Conservation (phyloP, 2,113 vertebrate genomes). For the Trichomycterus rosablanca region DNA sequence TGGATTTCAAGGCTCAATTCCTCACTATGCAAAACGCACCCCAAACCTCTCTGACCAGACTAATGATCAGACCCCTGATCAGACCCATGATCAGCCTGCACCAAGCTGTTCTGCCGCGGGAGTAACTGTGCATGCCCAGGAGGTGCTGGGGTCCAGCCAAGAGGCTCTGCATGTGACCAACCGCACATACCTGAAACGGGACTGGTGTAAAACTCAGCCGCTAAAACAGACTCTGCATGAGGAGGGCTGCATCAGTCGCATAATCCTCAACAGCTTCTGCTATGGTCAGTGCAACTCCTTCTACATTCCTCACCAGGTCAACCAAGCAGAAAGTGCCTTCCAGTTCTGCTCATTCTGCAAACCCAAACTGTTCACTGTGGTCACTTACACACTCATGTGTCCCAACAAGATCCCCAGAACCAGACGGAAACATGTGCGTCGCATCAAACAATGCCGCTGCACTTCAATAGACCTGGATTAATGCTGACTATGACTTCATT, state of each 20-base stretch:
- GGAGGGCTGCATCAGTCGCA: slow-evolving; percentile 87
- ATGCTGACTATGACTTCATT: neutral
- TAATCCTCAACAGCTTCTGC: slow-evolving; percentile 92
- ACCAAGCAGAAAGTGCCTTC: slow-evolving; percentile 85
- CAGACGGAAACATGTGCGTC: slow-evolving; percentile 85
- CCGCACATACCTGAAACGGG: slow-evolving; percentile 86
- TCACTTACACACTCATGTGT: slow-evolving; percentile 87
- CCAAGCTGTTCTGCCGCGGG: slow-evolving; percentile 69
- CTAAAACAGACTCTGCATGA: slow-evolving; percentile 91
- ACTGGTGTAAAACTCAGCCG: slow-evolving; percentile 96
- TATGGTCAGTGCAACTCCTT: slow-evolving; percentile 98
- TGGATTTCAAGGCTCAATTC: slow-evolving; percentile 77
- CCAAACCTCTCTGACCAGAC: slow-evolving; percentile 81
- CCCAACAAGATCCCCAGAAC: slow-evolving; percentile 83
- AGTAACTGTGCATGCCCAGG: slow-evolving; percentile 70
- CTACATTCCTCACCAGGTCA: slow-evolving; percentile 88
- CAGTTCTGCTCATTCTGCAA: slow-evolving; percentile 94
- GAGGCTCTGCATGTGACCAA: slow-evolving; percentile 92
- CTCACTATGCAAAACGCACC: slow-evolving; percentile 81
- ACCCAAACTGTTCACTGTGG: slow-evolving; percentile 87
- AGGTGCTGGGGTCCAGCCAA: slow-evolving; percentile 93
- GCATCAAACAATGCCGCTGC: slow-evolving; percentile 94
- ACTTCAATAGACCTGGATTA: slow-evolving; percentile 87
- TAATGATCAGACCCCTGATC: slow-evolving; percentile 62
- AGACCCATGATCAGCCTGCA: slow-evolving; percentile 55